Base-by-base conservation (phyloP, 2,888 invertebrate species). In the Xylocampa areola region DNA sequence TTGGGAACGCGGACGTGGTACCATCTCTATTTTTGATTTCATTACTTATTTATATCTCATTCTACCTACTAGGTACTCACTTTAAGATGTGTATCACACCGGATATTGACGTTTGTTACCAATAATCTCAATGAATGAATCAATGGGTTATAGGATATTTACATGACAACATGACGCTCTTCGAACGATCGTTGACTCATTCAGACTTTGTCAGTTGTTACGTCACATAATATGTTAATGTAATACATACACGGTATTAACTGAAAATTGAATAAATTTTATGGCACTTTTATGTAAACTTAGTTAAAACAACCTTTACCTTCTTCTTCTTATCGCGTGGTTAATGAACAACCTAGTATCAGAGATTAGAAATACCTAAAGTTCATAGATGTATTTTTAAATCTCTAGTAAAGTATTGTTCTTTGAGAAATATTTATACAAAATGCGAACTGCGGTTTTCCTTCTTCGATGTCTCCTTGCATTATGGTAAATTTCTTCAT, bases 91-190 rank as follows among this genome's bases (percentile, higher is more conserved):
- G 57, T 63, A 60, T 48, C 55, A 44, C 70, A 76, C 69, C 80
- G 82, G 83, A 82, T 80, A 75, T 78, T 61, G 62, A 37, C 54
- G 61, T 60, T 65, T 59, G 51, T 68, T 51, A 61, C 54, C 48
- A 54, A 71, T 73, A 48, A 53, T 75, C 65, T 68, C 44, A 45
- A 54, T 57, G 59, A 58, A 77, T 81, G 80, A 84, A 76, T 82
- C 80, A 83, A 80, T 72, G 45, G 48, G 43, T 68, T 63, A 61
- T 59, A 68, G 53, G 54, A 39, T 54, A 63, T 73, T 73, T 63
- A 58, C 68, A 76, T 78, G 80, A 79, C 76, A 62, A 75, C 75
- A 71, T 64, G 53, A 67, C 59, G 54, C 35, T 66, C 50, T 55
- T 66, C 53, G 55, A 36, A 47, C 57, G 68, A 51, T 51, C 52